phyloP scores from a whole-genome alignment of 2,888 invertebrate species.

The Gastracanthus pulcherrimus region DNA sequence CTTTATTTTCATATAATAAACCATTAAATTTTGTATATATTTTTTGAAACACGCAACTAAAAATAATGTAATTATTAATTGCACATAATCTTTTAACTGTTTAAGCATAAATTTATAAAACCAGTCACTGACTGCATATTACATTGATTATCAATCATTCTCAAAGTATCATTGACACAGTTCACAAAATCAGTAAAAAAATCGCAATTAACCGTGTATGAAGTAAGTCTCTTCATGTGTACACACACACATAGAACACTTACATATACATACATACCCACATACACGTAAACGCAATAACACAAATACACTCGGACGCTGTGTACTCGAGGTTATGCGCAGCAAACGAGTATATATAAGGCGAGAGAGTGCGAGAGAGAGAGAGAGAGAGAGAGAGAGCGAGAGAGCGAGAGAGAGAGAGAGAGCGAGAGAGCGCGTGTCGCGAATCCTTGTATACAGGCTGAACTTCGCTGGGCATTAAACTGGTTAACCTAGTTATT shows the following conservation, averaged over 20 bases:
- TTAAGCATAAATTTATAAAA: background rate
- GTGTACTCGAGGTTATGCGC: conserved; percentile 12
- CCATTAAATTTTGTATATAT: background rate
- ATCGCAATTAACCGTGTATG: background rate
- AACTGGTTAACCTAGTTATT: conserved; percentile 74
- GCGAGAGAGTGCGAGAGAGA: too few relatives aligned
- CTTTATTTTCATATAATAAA: too few relatives aligned
- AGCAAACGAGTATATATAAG: too few relatives aligned
- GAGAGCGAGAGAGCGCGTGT: conserved; percentile 16
- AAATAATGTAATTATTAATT: background rate
- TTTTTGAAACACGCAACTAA: background rate
- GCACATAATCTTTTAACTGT: background rate
- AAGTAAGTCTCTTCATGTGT: conserved; percentile 5
- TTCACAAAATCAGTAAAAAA: background rate
- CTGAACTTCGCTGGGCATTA: conserved; percentile 77
- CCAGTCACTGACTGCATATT: background rate
- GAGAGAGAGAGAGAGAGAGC: too few relatives aligned
- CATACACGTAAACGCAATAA: background rate
- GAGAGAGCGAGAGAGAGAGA: too few relatives aligned
- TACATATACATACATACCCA: background rate
- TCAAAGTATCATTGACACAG: conserved; percentile 2
- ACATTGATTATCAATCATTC: background rate
- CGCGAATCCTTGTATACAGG: conserved; percentile 64
- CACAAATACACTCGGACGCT: conserved; percentile 4
- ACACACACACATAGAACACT: background rate